phyloP scores from a whole-genome alignment of 2,888 invertebrate species.

The Periphyllus acericola region DNA sequence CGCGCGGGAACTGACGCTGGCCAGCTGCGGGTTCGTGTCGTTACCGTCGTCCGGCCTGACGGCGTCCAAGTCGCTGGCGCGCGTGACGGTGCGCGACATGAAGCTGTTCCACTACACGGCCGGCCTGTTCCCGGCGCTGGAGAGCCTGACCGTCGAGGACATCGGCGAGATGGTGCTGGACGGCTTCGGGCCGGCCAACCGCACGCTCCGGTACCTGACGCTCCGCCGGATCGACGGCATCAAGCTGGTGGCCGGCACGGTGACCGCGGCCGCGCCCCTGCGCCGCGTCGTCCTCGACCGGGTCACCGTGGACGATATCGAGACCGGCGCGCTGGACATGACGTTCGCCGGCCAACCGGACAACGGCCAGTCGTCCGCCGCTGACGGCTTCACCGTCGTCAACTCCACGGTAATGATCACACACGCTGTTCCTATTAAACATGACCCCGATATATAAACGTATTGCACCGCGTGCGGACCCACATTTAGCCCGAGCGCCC shows the following conservation, averaged over 20 bases:
- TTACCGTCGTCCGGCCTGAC: constrained; percentile 25
- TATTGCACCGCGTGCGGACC: too few relatives aligned
- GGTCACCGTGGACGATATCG: constrained; percentile 33
- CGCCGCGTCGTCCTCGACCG: constrained; percentile 30
- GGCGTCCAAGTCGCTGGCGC: neutral
- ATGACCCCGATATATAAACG: too few relatives aligned
- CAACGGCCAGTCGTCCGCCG: neutral
- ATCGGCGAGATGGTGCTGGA: constrained; percentile 46
- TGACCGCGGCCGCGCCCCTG: neutral
- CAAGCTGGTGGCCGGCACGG: constrained; percentile 6
- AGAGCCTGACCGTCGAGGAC: constrained; percentile 44
- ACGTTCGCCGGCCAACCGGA: neutral
- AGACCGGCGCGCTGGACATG: constrained; percentile 47
- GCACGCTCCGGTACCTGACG: constrained; percentile 34
- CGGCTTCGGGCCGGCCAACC: constrained; percentile 33
- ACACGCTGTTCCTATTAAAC: too few relatives aligned
- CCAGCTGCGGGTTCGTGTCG: constrained; percentile 47
- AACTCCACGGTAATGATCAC: constrained; percentile 32
- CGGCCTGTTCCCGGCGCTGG: constrained; percentile 55
- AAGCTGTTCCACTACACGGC: constrained; percentile 56
- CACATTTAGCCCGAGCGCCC: too few relatives aligned
- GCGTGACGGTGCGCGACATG: constrained; percentile 45
- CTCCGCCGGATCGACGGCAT: neutral
- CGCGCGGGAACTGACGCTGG: constrained; percentile 39
- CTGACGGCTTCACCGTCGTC: constrained; percentile 41